These are phyloP conservation scores for Pseudolaguvia tuberculata DNA, from an alignment of 2,113 vertebrate genomes.

Conservation along the genomic window DNA sequence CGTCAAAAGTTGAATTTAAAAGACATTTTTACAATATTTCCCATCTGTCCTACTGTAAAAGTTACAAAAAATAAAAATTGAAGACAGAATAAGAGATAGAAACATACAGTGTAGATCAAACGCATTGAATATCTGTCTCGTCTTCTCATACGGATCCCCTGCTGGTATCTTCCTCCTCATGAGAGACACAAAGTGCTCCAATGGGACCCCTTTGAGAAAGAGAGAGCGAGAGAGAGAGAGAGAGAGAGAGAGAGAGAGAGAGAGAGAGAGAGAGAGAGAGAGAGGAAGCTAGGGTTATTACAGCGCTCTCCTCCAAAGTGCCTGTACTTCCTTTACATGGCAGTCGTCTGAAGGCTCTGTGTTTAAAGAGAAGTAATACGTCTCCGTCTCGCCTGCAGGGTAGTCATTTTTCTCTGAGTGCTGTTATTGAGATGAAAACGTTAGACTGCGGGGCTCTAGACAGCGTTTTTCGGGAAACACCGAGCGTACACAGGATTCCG, in stretches of 20 bases:
- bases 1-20: neutral
- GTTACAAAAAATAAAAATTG: neutral
- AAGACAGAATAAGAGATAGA: conserved; percentile 19
- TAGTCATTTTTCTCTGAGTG: conserved; percentile 49
- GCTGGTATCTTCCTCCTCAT: conserved; percentile 59
- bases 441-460: conserved; percentile 52
- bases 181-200: conserved; percentile 62
- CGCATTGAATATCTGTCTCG: conserved; percentile 65
- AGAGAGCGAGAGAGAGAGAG: conserved; percentile 22
- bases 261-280: conserved; percentile 22
- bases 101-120: conserved; percentile 57
- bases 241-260: too few relatives aligned
- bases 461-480: conserved; percentile 41
- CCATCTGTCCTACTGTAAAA: neutral
- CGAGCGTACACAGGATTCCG: conserved; percentile 25
- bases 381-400: conserved; percentile 47
- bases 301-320: conserved; percentile 40
- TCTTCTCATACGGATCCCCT: conserved; percentile 57
- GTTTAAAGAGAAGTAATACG: conserved; percentile 49
- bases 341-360: conserved; percentile 51
- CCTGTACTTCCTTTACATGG: conserved; percentile 43
- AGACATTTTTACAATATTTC: neutral
- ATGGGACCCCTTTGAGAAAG: conserved; percentile 47
- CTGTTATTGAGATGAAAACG: conserved; percentile 48
- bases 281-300: conserved; percentile 38